Base-by-base conservation (phyloP, 2,113 vertebrate genomes). In the Vidua macroura region DNA sequence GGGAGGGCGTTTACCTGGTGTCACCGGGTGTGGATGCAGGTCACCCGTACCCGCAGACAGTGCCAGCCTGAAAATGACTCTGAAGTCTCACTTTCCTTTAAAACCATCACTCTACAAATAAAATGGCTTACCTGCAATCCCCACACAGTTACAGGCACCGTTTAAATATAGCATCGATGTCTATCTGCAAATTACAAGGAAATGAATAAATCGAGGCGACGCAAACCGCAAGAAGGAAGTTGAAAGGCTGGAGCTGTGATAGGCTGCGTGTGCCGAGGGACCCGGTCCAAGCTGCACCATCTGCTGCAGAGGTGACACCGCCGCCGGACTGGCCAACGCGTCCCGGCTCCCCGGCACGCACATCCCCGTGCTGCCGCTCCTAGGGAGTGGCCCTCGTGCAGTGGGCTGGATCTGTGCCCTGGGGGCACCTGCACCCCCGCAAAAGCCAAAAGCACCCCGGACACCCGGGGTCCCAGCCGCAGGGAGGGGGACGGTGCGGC, bases 161-260 rank as follows among this genome's bases (percentile, higher is more conserved):
- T 74, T 88, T 96, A 97, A 96, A 97, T 92, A 94, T 96, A 97
- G 96, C 75, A 21, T 67, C 41, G 93, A 97, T 96, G 60, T 53
- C 85, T 96, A 95, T 96, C 95, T 93, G 90, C 39, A 72, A 75
- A 88, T 96, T 97, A 96, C 95, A 92, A 96, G 85, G 95, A 97
- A 97, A 97, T 96, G 90, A 96, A 97, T 96, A 97, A 92, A 96
- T 96, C 72, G 93, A 81, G 93, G 72, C 21, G 10, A 31, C 25
- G 2, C 0, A n/a, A 83, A 92, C 95, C 94, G 0, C 96, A 96
- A 94, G 86, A 81, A 92, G 94, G 95, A 97, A 97, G 93, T 43
- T 24, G 83, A 75, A 25, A 6, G 73, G 76, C 68, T 1, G 7
- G 74, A 55, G 90, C 92, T 58, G 76, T 51, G 87, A 73, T 56